phyloP scores from a whole-genome alignment of 2,888 invertebrate genomes.

The Ypsolopha scabrella region DNA sequence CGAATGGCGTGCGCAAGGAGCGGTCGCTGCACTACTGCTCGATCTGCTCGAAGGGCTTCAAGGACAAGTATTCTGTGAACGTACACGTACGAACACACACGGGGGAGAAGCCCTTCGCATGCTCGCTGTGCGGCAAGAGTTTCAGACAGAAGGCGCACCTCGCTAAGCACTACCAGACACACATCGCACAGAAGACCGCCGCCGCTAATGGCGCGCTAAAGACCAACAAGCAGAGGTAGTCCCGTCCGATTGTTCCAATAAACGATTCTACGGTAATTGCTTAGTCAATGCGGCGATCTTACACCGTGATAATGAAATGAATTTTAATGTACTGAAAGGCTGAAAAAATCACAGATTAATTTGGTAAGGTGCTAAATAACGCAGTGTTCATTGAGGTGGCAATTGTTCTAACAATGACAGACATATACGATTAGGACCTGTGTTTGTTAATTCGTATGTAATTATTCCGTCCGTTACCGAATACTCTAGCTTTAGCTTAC shows the following conservation, averaged over 20 bases:
- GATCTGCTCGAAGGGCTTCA: constrained; percentile 94
- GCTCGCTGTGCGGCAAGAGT: constrained; percentile 93
- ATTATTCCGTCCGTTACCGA: constrained; percentile 64
- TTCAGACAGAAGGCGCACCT: constrained; percentile 93
- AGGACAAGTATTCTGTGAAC: constrained; percentile 97
- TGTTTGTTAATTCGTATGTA: constrained; percentile 64
- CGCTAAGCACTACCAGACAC: constrained; percentile 94
- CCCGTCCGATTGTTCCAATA: constrained; percentile 12
- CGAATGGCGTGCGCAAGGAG: constrained; percentile 84
- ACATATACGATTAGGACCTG: background rate
- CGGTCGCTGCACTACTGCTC: constrained; percentile 91
- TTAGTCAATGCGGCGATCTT: background rate
- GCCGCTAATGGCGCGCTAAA: constrained; percentile 74
- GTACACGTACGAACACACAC: constrained; percentile 98
- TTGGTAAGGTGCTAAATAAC: constrained; percentile 59
- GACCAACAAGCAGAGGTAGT: constrained; percentile 66
- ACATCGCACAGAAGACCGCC: constrained; percentile 86
- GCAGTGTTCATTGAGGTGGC: background rate
- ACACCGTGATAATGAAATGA: constrained; percentile 48
- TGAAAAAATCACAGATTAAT: constrained; percentile 62
- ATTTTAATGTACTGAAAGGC: constrained; percentile 54
- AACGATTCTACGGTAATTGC: background rate
- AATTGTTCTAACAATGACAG: background rate
- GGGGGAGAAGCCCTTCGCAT: constrained; percentile 97
- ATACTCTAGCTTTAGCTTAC: constrained; percentile 56